Conservation (phyloP, 2,888 invertebrate genomes). For the Hyles lineata region DNA sequence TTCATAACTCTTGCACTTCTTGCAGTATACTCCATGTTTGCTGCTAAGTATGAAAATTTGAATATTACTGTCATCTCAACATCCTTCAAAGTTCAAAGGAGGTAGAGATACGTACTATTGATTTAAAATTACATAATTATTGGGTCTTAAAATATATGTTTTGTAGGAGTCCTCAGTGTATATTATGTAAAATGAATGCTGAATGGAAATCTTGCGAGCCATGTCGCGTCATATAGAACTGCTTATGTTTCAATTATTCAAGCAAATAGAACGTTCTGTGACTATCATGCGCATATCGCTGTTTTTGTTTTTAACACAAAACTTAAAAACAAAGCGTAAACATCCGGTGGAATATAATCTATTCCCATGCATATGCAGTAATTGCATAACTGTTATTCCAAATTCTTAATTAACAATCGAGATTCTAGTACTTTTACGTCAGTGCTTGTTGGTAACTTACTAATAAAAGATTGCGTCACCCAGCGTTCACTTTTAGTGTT, state of each 20-base stretch:
- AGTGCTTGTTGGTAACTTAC: conserved; percentile 62
- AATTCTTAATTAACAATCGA: conserved; percentile 52
- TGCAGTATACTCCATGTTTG: not conserved
- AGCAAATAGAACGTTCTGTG: not conserved
- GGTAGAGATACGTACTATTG: too few relatives aligned
- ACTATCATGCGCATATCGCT: not conserved
- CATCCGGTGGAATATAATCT: conserved; percentile 1
- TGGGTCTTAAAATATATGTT: too few relatives aligned
- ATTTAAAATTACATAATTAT: too few relatives aligned
- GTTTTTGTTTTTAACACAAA: not conserved
- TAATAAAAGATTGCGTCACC: conserved; percentile 76
- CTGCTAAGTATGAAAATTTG: too few relatives aligned
- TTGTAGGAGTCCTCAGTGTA: too few relatives aligned
- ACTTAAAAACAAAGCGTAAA: not conserved
- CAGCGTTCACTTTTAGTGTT: conserved; percentile 78
- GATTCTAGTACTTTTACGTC: conserved; percentile 59
- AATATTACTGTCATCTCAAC: too few relatives aligned
- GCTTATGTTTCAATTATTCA: not conserved
- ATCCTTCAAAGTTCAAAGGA: too few relatives aligned
- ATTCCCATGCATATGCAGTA: conserved; percentile 44
- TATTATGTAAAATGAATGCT: not conserved
- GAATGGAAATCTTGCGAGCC: not conserved
- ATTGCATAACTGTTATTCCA: conserved; percentile 46
- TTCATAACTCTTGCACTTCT: not conserved
- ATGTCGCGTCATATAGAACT: not conserved